Evolutionary conservation across 2,888 invertebrate species (phyloP).

Genomic region (Nebria brevicollis): DNA sequence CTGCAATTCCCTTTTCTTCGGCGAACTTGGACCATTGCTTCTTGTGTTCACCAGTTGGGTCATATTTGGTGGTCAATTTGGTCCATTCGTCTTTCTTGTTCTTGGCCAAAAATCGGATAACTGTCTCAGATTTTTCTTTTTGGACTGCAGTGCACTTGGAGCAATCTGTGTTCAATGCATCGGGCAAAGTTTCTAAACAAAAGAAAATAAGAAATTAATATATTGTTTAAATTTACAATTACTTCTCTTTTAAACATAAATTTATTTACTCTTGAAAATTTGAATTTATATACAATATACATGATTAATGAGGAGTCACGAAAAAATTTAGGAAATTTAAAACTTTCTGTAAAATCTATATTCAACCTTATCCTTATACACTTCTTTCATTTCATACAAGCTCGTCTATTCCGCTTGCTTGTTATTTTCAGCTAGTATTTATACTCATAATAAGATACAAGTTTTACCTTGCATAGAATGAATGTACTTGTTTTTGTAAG

Average conservation of each 20-base stretch:
- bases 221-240: background rate
- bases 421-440: background rate
- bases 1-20: slow-evolving; percentile 64
- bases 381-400: too few species aligned
- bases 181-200: slow-evolving; percentile 71
- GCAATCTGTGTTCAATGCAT: slow-evolving; percentile 74
- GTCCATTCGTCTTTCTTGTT: slow-evolving; percentile 73
- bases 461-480: slow-evolving; percentile 7
- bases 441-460: background rate
- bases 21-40: slow-evolving; percentile 71
- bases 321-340: too few species aligned
- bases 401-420: background rate
- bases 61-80: slow-evolving; percentile 72
- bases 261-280: too few species aligned
- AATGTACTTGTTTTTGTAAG: slow-evolving; percentile 5
- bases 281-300: too few species aligned
- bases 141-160: slow-evolving; percentile 73
- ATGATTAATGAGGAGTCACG: too few species aligned
- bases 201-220: slow-evolving; percentile 14
- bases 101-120: slow-evolving; percentile 72
- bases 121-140: slow-evolving; percentile 69
- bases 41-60: slow-evolving; percentile 72
- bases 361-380: too few species aligned
- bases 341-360: too few species aligned
- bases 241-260: too few species aligned